phyloP scores from a whole-genome alignment of 2,888 invertebrate species.

The Eulithis prunata region DNA sequence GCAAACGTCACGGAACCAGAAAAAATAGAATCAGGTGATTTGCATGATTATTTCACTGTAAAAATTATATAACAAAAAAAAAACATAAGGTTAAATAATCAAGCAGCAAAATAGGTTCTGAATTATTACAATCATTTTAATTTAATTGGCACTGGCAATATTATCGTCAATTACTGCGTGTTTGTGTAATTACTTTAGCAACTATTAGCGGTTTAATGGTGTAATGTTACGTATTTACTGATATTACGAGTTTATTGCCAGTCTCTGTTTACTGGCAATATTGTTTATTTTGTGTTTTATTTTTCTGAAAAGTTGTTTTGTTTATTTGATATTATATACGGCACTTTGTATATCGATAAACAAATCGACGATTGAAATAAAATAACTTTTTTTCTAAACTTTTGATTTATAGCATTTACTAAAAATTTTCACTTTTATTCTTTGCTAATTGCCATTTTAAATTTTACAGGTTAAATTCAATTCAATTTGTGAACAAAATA shows the following conservation, averaged over 20 bases:
- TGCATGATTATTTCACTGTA: no score
- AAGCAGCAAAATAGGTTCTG: background rate
- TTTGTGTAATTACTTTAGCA: constrained; percentile 20
- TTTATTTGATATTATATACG: no score
- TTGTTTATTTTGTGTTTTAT: background rate
- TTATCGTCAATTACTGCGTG: constrained; percentile 10
- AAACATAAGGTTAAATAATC: background rate
- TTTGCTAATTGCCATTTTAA: background rate
- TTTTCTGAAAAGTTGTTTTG: background rate
- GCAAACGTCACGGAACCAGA: no score
- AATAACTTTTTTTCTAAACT: no score
- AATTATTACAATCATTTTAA: constrained; percentile 13
- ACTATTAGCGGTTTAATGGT: constrained; percentile 19
- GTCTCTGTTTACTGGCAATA: background rate
- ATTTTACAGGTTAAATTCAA: constrained; percentile 34
- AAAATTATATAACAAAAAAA: background rate
- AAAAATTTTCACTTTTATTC: no score
- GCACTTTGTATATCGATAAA: no score
- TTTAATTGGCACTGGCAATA: constrained; percentile 11
- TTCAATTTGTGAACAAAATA: constrained; percentile 59
- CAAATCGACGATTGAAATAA: no score
- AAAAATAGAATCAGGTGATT: no score
- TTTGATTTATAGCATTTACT: no score
- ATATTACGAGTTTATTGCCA: constrained; percentile 1
- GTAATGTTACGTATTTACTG: constrained; percentile 9